Conservation (phyloP, 2,888 invertebrate species). For the Mesochorus sp. region DNA sequence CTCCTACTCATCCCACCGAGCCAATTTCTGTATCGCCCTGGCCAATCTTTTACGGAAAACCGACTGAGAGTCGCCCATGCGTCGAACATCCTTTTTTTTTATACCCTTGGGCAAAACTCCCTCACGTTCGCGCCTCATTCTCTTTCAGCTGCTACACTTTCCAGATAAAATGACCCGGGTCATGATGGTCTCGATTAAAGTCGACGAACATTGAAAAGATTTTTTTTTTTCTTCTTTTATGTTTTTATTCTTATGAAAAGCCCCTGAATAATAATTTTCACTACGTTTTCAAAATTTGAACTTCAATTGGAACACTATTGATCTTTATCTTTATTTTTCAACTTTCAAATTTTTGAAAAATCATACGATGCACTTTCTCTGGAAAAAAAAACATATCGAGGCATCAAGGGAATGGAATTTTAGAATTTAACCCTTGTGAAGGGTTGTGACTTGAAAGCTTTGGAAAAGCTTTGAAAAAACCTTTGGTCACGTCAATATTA, state of each 20-base stretch:
- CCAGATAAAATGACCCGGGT: not conserved
- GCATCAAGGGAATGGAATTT: no score
- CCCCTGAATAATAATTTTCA: no score
- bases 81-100: not conserved
- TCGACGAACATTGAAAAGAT: not conserved
- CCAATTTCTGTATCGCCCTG: conserved; percentile 59
- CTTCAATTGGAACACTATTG: no score
- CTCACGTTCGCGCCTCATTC: not conserved
- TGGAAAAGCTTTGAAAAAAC: no score
- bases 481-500: no score
- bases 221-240: not conserved
- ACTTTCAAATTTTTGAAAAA: no score
- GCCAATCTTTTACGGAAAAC: conserved; percentile 11
- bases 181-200: not conserved
- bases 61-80: conserved; percentile 4
- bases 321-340: no score
- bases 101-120: not conserved
- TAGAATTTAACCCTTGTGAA: not conserved
- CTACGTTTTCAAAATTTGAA: no score
- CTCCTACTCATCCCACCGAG: conserved; percentile 38
- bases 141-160: not conserved
- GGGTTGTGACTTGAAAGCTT: not conserved
- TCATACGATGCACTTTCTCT: no score
- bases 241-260: no score
- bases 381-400: no score